phyloP scores from a whole-genome alignment of 2,888 invertebrate genomes.

The Drosophila heteroneura region DNA sequence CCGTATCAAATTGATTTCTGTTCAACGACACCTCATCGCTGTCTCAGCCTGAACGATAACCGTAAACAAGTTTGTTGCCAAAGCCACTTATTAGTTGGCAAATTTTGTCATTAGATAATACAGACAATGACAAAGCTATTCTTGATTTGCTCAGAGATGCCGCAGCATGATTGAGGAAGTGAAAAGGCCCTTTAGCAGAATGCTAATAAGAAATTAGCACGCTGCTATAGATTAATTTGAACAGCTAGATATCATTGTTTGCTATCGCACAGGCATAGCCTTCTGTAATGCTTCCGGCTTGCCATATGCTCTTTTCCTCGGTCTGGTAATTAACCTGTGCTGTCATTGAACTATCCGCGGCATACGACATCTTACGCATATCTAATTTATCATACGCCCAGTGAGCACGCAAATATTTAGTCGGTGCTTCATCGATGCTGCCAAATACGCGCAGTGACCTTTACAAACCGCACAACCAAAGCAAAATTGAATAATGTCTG shows the following conservation, averaged over 20 bases:
- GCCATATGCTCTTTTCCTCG: constrained; percentile 11
- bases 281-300: constrained; percentile 58
- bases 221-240: constrained; percentile 15
- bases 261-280: constrained; percentile 25
- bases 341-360: constrained; percentile 44
- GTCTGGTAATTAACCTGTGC: constrained; percentile 38
- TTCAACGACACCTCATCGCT: constrained; percentile 16
- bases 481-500: constrained; percentile 66
- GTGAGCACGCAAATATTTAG: constrained; percentile 64
- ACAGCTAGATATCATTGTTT: constrained; percentile 6
- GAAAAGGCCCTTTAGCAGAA: constrained; percentile 23
- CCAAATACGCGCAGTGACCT: constrained; percentile 62
- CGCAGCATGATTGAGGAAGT: constrained; percentile 39
- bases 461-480: constrained; percentile 37
- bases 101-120: constrained; percentile 1
- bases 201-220: constrained; percentile 44
- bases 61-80: constrained; percentile 50
- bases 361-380: constrained; percentile 57
- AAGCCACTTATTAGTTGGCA: constrained; percentile 31
- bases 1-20: constrained; percentile 20
- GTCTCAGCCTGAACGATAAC: constrained; percentile 7
- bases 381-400: constrained; percentile 63
- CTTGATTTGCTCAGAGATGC: constrained; percentile 1
- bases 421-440: constrained; percentile 19
- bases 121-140: constrained; percentile 1